A percentile compares a stretch with the other conserved stretches of the same genome.
Conservation (phyloP, 2,113 vertebrate species). For the Leptobrachium ailaonicum region DNA sequence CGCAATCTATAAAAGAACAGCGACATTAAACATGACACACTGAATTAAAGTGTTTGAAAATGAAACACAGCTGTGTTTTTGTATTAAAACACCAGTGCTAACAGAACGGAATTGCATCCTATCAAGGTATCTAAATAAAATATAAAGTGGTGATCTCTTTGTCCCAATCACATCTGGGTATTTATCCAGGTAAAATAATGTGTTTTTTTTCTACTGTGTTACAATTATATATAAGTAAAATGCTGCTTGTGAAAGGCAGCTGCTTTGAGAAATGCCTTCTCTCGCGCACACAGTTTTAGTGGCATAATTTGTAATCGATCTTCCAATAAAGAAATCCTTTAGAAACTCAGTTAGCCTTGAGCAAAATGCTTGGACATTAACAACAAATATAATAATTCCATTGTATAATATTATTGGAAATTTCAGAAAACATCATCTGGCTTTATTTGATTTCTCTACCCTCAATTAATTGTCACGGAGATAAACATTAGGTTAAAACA, state of each 20-base stretch:
- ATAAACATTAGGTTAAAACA: slow-evolving; percentile 37
- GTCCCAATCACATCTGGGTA: too few relatives aligned
- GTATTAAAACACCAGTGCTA: too few relatives aligned
- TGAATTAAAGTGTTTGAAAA: too few relatives aligned
- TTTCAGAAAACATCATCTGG: slow-evolving; percentile 34
- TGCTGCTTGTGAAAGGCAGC: not conserved
- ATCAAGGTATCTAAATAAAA: too few relatives aligned
- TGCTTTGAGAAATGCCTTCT: not conserved
- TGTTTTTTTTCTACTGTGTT: not conserved
- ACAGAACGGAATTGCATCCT: too few relatives aligned
- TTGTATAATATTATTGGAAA: slow-evolving; percentile 39
- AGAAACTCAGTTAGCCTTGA: slow-evolving; percentile 25
- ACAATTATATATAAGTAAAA: not conserved
- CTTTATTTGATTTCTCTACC: slow-evolving; percentile 34
- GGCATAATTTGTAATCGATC: slow-evolving; percentile 12
- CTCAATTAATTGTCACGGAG: slow-evolving; percentile 39
- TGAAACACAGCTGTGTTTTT: too few relatives aligned
- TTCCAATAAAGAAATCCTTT: slow-evolving; percentile 15
- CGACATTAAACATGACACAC: too few relatives aligned
- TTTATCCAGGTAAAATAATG: too few relatives aligned
- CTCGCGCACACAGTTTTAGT: not conserved
- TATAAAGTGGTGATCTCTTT: too few relatives aligned
- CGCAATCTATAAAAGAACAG: too few relatives aligned
- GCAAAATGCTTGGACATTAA: slow-evolving; percentile 20
- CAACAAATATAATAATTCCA: slow-evolving; percentile 31